phyloP scores from a whole-genome alignment of 1,140 invertebrate genomes.

The Condylostylus longicornis region DNA sequence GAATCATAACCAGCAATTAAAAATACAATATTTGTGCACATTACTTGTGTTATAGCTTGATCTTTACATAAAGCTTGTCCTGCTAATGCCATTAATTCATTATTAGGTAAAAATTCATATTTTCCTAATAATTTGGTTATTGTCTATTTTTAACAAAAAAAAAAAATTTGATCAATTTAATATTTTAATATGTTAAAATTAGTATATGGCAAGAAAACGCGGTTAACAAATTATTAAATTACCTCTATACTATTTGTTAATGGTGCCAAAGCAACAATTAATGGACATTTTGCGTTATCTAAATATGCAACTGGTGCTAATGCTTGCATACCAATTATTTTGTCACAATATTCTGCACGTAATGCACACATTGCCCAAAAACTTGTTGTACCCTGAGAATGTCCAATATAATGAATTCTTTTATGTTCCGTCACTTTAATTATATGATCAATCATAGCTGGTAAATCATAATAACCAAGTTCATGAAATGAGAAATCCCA shows the following conservation, averaged over 20 bases:
- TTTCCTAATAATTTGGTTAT: slow-evolving; percentile 16
- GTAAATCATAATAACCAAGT: slow-evolving; percentile 38
- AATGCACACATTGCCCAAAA: slow-evolving; percentile 42
- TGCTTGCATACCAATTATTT: slow-evolving; percentile 37
- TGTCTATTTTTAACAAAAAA: slow-evolving; percentile 11
- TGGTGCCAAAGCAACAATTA: background rate
- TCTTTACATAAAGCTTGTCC: slow-evolving; percentile 22
- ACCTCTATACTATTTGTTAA: background rate
- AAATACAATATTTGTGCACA: slow-evolving; percentile 32
- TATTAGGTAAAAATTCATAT: slow-evolving; percentile 35
- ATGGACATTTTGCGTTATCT: slow-evolving; percentile 12
- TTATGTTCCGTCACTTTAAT: slow-evolving; percentile 30
- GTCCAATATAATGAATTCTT: slow-evolving; percentile 40
- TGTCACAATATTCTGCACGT: slow-evolving; percentile 43
- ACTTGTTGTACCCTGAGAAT: slow-evolving; percentile 38
- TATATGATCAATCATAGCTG: slow-evolving; percentile 38
- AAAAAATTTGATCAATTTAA: slow-evolving; percentile 1
- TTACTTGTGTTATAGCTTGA: background rate
- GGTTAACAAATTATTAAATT: slow-evolving; percentile 23
- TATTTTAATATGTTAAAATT: background rate
- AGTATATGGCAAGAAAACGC: slow-evolving; percentile 7
- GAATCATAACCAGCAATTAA: slow-evolving; percentile 32
- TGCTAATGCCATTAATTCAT: slow-evolving; percentile 17
- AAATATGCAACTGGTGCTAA: slow-evolving; percentile 38
- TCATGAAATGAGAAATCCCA: slow-evolving; percentile 44